Evolutionary conservation across 2,888 invertebrate genomes (phyloP).

Genomic region (Papilio demoleus): DNA sequence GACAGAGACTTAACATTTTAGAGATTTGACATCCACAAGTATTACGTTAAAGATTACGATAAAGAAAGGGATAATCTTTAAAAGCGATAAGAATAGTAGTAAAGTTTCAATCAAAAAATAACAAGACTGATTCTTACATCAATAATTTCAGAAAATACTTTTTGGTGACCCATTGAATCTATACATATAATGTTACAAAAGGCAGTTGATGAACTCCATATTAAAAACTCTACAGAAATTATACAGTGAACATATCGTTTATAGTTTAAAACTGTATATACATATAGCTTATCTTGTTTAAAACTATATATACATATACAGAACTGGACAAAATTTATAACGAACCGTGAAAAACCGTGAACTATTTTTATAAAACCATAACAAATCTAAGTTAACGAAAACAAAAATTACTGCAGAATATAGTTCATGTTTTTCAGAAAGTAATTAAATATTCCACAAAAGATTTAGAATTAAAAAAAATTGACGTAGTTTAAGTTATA

Average conservation of each 20-base stretch:
- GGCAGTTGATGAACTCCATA: too few relatives aligned
- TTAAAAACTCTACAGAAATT: neutral
- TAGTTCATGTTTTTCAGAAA: neutral
- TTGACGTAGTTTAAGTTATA: too few relatives aligned
- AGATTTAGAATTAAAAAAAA: too few relatives aligned
- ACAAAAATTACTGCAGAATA: slow-evolving; percentile 3
- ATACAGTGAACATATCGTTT: too few relatives aligned
- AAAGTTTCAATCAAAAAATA: neutral
- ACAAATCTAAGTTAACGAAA: slow-evolving; percentile 5
- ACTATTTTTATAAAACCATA: slow-evolving; percentile 16
- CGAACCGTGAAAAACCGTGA: neutral
- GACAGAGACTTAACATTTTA: neutral
- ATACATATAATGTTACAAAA: too few relatives aligned
- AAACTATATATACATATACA: too few relatives aligned
- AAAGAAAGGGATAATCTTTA: neutral
- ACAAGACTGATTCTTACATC: neutral
- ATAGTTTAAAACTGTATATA: neutral
- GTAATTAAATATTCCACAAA: neutral
- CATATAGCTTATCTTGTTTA: too few relatives aligned
- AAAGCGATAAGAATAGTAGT: neutral
- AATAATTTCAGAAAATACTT: neutral
- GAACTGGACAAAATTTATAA: slow-evolving; percentile 21
- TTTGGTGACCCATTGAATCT: too few relatives aligned
- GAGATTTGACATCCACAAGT: neutral
- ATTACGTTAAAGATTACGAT: neutral